These are phyloP conservation scores for Rhyacichthys aspro DNA, from an alignment of 2,797 vertebrate genomes.

Conservation along the genomic window DNA sequence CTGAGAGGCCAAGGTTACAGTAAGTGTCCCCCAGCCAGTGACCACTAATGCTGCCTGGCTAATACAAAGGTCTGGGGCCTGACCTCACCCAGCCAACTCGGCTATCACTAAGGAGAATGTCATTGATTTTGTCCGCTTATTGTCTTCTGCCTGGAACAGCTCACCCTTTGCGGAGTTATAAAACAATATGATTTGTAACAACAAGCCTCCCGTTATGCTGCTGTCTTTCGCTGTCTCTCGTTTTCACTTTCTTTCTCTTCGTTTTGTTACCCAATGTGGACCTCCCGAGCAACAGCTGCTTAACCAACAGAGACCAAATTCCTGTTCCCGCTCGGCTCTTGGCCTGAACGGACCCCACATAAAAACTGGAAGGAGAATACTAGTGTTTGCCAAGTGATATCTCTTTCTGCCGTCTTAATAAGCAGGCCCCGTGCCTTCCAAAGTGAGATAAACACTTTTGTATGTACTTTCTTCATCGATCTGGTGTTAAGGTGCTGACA, in stretches of 20 bases:
- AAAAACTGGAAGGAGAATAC: conserved; percentile 76
- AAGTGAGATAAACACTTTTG: conserved; percentile 21
- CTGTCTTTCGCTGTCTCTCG: conserved; percentile 37
- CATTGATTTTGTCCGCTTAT: conserved; percentile 80
- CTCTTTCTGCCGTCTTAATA: conserved; percentile 48
- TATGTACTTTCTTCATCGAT: conserved; percentile 18
- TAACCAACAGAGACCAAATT: conserved; percentile 63
- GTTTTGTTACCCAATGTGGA: conserved; percentile 48
- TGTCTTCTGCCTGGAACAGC: conserved; percentile 75
- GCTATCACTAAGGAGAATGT: conserved; percentile 79
- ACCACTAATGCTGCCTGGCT: conserved; percentile 68
- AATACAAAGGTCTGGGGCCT: conserved; percentile 61
- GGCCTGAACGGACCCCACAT: conserved; percentile 73
- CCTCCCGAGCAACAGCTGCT: conserved; percentile 68
- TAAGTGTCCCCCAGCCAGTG: conserved; percentile 72
- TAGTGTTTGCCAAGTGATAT: conserved; percentile 70
- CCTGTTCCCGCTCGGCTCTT: conserved; percentile 61
- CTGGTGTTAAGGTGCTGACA: conserved; percentile 21
- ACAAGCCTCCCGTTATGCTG: conserved; percentile 51
- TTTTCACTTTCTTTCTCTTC: conserved; percentile 41
- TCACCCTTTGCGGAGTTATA: conserved; percentile 74
- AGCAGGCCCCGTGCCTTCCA: conserved; percentile 45
- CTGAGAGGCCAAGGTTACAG: conserved; percentile 69
- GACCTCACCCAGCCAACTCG: conserved; percentile 72
- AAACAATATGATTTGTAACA: conserved; percentile 77